These are phyloP conservation scores for Sitodiplosis mosellana DNA, from an alignment of 1,140 invertebrate species.

Conservation along the genomic window DNA sequence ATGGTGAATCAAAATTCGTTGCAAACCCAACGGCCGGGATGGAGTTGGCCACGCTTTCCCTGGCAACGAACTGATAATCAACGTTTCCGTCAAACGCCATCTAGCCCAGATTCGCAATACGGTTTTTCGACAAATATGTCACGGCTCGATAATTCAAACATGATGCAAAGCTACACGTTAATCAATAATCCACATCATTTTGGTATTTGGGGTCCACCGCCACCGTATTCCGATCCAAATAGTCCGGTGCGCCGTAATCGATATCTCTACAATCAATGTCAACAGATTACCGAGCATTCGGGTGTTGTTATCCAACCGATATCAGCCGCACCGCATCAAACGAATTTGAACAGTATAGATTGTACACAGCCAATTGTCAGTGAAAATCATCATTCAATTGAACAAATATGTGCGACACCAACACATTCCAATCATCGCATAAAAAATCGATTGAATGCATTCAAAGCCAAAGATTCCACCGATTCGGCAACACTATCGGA, in stretches of 20 bases:
- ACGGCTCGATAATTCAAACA: conserved; percentile 17
- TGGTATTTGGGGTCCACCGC: conserved; percentile 49
- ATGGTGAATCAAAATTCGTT: conserved; percentile 12
- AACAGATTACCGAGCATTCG: conserved; percentile 11
- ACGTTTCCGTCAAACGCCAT: conserved; percentile 19
- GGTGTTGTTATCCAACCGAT: conserved; percentile 4
- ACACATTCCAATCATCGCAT: conserved; percentile 7
- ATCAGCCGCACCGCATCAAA: conserved; percentile 13
- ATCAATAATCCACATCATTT: conserved; percentile 18
- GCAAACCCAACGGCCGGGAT: conserved; percentile 25
- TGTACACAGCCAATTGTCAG: no score
- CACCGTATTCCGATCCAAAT: conserved; percentile 53
- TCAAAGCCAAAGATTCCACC: conserved; percentile 22
- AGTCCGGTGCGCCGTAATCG: conserved; percentile 34
- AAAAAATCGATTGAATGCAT: conserved; percentile 7
- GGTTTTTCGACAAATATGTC: conserved; percentile 34
- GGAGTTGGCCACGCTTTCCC: conserved; percentile 35
- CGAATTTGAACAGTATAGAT: conserved; percentile 3
- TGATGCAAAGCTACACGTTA: conserved; percentile 10
- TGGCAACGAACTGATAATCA: conserved; percentile 15
- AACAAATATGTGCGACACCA: conserved; percentile 3
- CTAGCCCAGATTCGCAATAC: conserved; percentile 44
- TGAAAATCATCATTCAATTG: conserved; percentile 1
- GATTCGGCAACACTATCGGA: conserved; percentile 21
- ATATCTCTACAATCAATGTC: conserved; percentile 17